Conservation (phyloP, 2,797 vertebrate species). For the Orestias chungarensis region DNA sequence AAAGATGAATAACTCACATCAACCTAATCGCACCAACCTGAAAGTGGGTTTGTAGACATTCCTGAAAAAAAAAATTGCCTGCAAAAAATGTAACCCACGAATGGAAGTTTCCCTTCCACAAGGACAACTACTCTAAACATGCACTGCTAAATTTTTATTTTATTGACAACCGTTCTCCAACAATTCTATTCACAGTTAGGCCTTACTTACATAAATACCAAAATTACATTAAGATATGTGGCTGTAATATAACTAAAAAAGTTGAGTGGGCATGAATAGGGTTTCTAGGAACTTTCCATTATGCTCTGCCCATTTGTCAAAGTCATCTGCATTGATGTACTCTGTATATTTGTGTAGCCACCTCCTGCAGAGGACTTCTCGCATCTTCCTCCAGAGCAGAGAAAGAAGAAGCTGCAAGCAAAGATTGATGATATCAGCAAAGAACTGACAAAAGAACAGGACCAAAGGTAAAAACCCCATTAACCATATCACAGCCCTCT, state of each 20-base stretch:
- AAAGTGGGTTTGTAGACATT: background rate
- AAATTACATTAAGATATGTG: background rate
- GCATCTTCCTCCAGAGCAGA: conserved; percentile 93
- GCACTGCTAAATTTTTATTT: no score
- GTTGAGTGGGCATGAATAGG: background rate
- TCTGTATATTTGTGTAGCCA: conserved; percentile 72
- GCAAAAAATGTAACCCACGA: background rate
- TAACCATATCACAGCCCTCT: background rate
- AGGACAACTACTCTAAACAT: background rate
- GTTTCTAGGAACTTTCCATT: background rate
- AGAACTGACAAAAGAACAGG: conserved; percentile 90
- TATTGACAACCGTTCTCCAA: no score
- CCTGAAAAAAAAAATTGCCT: background rate
- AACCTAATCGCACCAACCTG: background rate
- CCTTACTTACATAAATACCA: background rate
- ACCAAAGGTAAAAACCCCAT: conserved; percentile 84
- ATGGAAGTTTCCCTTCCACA: background rate
- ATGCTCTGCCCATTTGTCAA: background rate
- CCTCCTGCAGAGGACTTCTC: conserved; percentile 90
- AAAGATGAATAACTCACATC: background rate
- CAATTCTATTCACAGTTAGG: background rate
- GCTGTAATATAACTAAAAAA: background rate
- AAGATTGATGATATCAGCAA: conserved; percentile 90
- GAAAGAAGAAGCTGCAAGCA: conserved; percentile 91
- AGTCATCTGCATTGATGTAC: conserved; percentile 18